A percentile compares a stretch with the other conserved stretches of the same genome.
These are phyloP conservation scores for Spermophilus dauricus DNA, from an alignment of 2,113 vertebrate genomes.

Conservation along the genomic window DNA sequence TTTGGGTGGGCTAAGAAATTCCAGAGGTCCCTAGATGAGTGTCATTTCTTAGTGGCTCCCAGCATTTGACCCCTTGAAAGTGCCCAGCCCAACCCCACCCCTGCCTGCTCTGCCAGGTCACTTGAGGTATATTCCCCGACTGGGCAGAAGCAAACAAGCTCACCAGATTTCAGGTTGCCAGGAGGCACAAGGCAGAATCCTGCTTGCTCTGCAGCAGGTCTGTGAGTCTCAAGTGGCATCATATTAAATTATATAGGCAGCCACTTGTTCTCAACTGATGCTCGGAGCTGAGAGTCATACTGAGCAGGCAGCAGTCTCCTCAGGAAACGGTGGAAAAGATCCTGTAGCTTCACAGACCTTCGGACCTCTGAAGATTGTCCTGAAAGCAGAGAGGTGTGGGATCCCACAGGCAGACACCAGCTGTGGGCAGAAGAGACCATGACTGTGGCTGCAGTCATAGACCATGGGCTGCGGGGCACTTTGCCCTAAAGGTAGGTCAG, in stretches of 20 bases:
- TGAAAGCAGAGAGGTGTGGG: constrained; percentile 62
- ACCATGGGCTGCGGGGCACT: constrained; percentile 92
- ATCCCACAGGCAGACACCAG: constrained; percentile 31
- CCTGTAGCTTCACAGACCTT: constrained; percentile 68
- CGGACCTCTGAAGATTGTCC: constrained; percentile 54
- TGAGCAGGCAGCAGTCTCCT: constrained; percentile 84
- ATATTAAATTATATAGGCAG: constrained; percentile 94
- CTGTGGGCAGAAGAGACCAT: constrained; percentile 85
- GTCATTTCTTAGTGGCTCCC: background rate
- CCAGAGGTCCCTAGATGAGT: background rate
- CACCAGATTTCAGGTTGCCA: constrained; percentile 79
- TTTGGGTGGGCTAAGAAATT: background rate
- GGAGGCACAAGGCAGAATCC: constrained; percentile 86
- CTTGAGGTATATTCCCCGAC: constrained; percentile 61
- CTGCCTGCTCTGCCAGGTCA: constrained; percentile 43
- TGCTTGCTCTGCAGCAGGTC: constrained; percentile 89
- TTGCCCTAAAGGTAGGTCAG: constrained; percentile 91
- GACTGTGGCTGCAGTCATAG: constrained; percentile 83
- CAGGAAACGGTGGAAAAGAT: constrained; percentile 79
- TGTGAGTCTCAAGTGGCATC: constrained; percentile 91
- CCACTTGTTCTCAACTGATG: constrained; percentile 87
- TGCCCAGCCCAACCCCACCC: background rate
- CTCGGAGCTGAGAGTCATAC: constrained; percentile 83
- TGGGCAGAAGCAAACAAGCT: constrained; percentile 72
- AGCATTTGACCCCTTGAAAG: background rate